Conservation (phyloP, 2,113 vertebrate species). For the Megaleporinus macrocephalus region DNA sequence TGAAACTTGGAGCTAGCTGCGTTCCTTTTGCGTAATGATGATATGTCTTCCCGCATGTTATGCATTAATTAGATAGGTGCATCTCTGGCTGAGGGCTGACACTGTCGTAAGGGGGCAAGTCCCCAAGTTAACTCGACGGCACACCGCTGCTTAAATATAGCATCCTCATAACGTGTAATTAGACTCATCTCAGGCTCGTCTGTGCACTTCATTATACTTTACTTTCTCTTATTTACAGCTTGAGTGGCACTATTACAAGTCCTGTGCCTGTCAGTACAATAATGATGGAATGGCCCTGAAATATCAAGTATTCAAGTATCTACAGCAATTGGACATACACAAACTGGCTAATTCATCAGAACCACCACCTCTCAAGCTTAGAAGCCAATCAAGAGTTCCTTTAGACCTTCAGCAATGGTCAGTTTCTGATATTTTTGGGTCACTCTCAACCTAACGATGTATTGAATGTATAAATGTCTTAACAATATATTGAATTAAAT, state of each 20-base stretch:
- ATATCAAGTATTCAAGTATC: not conserved
- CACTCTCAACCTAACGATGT: no score
- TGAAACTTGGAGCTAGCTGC: conserved; percentile 26
- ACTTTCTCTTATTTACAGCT: conserved; percentile 36
- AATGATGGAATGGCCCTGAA: not conserved
- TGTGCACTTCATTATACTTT: conserved; percentile 16
- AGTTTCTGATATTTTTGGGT: no score
- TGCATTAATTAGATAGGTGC: conserved; percentile 54
- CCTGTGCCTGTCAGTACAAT: not conserved
- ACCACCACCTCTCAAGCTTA: no score
- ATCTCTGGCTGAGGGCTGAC: conserved; percentile 40
- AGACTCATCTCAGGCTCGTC: conserved; percentile 44
- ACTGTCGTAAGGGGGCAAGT: conserved; percentile 33
- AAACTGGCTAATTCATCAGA: not conserved
- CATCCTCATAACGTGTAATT: conserved; percentile 56
- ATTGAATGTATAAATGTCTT: no score
- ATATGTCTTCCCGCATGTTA: conserved; percentile 54
- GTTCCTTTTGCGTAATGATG: conserved; percentile 46
- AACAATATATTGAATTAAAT: no score
- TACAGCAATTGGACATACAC: not conserved
- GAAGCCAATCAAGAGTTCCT: no score
- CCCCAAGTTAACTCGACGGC: conserved; percentile 42
- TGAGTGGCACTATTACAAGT: not conserved
- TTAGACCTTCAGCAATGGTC: no score
- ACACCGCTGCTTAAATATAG: conserved; percentile 51